A percentile compares a stretch with the other conserved stretches of the same genome.
phyloP scores from a whole-genome alignment of 2,113 vertebrate genomes.

The Cryptotis parvus region DNA sequence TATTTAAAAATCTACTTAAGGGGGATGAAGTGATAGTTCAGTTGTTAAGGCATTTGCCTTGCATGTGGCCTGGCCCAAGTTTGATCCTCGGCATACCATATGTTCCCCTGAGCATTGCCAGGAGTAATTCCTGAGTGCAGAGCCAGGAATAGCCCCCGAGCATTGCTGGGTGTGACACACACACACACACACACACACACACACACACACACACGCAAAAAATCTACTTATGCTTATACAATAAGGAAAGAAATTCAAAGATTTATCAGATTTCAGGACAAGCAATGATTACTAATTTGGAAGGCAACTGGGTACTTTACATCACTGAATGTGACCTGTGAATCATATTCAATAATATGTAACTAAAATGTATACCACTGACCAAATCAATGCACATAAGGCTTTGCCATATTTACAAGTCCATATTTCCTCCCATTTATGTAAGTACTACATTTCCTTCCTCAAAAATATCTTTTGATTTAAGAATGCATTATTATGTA shows the following conservation, averaged over 20 bases:
- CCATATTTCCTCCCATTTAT: neutral
- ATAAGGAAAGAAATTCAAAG: neutral
- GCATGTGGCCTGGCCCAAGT: no score
- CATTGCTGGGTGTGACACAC: no score
- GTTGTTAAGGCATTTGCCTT: no score
- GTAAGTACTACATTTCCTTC: no score
- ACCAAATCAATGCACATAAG: neutral
- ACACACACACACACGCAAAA: no score
- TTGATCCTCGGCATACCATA: no score
- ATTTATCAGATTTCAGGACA: conserved; percentile 12
- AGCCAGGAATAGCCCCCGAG: no score
- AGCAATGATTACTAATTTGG: neutral
- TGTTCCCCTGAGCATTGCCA: no score
- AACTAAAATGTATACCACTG: neutral
- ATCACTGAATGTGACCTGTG: neutral
- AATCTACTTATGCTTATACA: neutral
- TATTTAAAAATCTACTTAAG: conserved; percentile 19
- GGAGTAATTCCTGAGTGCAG: no score
- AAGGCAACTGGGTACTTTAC: neutral
- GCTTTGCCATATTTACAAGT: neutral
- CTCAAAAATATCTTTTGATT: neutral
- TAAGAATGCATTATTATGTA: neutral
- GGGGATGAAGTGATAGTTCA: no score
- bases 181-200: no score
- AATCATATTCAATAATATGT: neutral